Percentiles rank a stretch among this genome's conserved stretches.
Evolutionary conservation across 2,113 vertebrate species (phyloP).

Genomic region (Neodontobutis hainanensis): DNA sequence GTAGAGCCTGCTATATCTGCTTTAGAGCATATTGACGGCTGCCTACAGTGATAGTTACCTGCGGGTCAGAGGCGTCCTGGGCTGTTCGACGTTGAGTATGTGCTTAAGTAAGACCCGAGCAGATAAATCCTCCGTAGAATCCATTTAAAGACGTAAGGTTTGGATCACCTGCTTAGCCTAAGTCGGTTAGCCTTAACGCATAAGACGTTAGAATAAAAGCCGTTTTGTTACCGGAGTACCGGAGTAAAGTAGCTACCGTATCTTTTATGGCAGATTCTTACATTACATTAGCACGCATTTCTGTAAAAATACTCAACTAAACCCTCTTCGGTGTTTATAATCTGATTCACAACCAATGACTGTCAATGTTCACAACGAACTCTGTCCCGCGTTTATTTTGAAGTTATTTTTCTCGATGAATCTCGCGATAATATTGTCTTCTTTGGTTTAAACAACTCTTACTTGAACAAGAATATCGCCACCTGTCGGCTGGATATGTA

Average conservation of each 20-base stretch:
- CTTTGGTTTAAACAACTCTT: constrained; percentile 2
- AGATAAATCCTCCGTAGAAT: constrained; percentile 70
- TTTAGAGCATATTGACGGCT: no score
- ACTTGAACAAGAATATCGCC: neutral
- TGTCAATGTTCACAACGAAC: no score
- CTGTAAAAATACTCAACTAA: neutral
- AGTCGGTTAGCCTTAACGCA: neutral
- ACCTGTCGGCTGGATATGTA: neutral
- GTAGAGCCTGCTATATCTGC: no score
- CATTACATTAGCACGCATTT: neutral
- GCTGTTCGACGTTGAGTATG: constrained; percentile 65
- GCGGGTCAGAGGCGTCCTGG: constrained; percentile 70
- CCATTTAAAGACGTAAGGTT: constrained; percentile 53
- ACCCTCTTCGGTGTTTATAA: neutral
- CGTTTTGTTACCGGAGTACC: no score
- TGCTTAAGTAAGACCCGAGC: constrained; percentile 69
- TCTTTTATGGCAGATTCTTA: neutral
- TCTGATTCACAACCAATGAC: no score
- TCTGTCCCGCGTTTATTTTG: constrained; percentile 55
- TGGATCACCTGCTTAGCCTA: constrained; percentile 8
- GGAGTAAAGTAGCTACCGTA: neutral
- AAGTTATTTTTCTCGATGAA: constrained; percentile 10
- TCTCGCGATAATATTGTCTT: constrained; percentile 34
- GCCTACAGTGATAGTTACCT: constrained; percentile 34
- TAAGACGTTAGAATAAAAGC: neutral